These are phyloP conservation scores for Halesus radiatus DNA, from an alignment of 1,140 invertebrate species.

Conservation along the genomic window DNA sequence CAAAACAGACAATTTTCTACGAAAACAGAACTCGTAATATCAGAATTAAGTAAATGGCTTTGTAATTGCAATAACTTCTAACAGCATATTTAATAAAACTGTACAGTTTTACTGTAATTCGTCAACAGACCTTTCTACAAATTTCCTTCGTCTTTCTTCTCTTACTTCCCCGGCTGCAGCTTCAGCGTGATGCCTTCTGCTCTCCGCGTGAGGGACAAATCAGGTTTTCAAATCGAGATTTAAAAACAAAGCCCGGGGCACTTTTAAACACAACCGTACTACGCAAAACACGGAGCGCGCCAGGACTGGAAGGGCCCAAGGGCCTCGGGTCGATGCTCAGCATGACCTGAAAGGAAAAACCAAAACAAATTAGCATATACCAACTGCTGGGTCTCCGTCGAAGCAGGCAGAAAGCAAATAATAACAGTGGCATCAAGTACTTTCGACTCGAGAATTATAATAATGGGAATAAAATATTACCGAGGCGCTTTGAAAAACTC, in stretches of 20 bases:
- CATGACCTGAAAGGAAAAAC: constrained; percentile 2
- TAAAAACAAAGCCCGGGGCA: constrained; percentile 41
- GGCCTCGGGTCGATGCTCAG: constrained; percentile 16
- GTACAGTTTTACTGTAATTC: background rate
- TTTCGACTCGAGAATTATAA: too few species aligned
- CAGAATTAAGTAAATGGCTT: too few species aligned
- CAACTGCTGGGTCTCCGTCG: too few species aligned
- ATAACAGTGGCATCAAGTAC: background rate
- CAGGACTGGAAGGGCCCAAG: background rate
- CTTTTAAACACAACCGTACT: constrained; percentile 30
- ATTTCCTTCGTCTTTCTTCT: background rate
- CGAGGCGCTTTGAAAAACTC: too few species aligned
- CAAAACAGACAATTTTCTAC: too few species aligned
- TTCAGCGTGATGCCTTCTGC: background rate
- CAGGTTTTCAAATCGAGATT: constrained; percentile 54
- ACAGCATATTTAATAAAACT: too few species aligned
- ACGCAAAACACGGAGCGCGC: background rate
- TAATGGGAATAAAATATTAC: too few species aligned
- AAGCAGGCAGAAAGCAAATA: too few species aligned
- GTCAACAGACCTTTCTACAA: background rate
- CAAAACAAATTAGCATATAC: constrained; percentile 5
- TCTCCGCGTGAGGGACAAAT: constrained; percentile 39
- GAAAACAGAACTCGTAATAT: too few species aligned
- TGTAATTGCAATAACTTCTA: too few species aligned
- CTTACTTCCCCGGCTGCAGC: background rate